Evolutionary conservation across 1,140 invertebrate species (phyloP).

Genomic region (Anadara kagoshimensis): DNA sequence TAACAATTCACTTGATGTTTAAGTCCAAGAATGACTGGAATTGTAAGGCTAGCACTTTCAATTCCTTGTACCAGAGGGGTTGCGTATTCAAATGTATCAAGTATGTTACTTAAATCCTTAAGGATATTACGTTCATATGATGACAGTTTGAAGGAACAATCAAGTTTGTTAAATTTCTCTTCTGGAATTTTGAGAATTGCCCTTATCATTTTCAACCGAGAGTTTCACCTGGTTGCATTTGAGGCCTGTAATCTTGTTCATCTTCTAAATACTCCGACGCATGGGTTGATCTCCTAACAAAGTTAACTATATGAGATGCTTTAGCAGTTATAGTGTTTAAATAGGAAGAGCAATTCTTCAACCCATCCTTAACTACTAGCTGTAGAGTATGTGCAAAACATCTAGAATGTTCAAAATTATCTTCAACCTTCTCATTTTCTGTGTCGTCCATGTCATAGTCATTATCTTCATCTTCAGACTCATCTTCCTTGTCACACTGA

Average conservation of each 20-base stretch:
- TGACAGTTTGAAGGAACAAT: not conserved
- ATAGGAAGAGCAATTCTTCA: slow-evolving; percentile 4
- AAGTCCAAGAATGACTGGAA: slow-evolving; percentile 8
- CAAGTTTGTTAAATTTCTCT: slow-evolving; percentile 1
- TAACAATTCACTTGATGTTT: not conserved
- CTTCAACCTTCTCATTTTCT: too few relatives aligned
- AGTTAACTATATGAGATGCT: slow-evolving; percentile 33
- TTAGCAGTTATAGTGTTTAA: slow-evolving; percentile 7
- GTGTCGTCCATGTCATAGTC: too few relatives aligned
- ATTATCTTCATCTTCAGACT: not conserved
- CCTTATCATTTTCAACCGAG: slow-evolving; percentile 1
- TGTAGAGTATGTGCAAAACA: slow-evolving; percentile 23
- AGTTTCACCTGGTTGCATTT: slow-evolving; percentile 17
- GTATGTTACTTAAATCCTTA: not conserved
- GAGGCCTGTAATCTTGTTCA: slow-evolving; percentile 5
- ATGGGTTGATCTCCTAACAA: slow-evolving; percentile 8
- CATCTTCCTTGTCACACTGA: not conserved
- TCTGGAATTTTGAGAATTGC: slow-evolving; percentile 11
- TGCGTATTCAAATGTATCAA: slow-evolving; percentile 26
- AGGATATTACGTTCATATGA: slow-evolving; percentile 12
- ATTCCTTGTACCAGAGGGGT: slow-evolving; percentile 2
- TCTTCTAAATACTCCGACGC: slow-evolving; percentile 8
- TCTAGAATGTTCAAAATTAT: slow-evolving; percentile 8
- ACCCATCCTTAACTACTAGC: slow-evolving; percentile 21
- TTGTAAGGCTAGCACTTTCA: slow-evolving; percentile 14